Evolutionary conservation across 2,888 invertebrate species (phyloP).

Genomic region (Balanococcus diminutus): DNA sequence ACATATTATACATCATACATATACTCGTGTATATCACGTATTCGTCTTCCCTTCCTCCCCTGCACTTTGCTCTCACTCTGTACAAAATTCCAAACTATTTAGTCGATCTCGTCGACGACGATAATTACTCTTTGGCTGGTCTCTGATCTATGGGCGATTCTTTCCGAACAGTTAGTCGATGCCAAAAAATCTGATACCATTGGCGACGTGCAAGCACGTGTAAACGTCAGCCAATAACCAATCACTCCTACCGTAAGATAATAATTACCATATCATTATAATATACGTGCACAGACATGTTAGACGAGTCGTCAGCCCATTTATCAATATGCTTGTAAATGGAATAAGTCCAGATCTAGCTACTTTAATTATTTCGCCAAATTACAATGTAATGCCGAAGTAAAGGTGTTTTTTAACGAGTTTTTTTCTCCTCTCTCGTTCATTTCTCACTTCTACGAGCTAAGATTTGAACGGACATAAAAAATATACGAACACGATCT

Average conservation of each 20-base stretch:
- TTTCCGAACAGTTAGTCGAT: background rate
- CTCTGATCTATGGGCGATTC: background rate
- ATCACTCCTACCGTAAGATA: background rate
- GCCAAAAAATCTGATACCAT: slow-evolving; percentile 11
- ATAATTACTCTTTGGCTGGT: background rate
- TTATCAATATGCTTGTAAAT: background rate
- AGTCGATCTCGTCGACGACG: background rate
- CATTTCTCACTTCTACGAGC: background rate
- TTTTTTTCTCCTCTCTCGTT: background rate
- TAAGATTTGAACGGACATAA: background rate
- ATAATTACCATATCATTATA: slow-evolving; percentile 8
- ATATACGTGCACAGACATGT: background rate
- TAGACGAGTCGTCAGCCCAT: background rate
- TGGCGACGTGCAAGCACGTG: slow-evolving; percentile 34
- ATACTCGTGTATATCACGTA: background rate
- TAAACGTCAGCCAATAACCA: slow-evolving; percentile 41
- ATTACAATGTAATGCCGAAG: background rate
- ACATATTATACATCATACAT: background rate
- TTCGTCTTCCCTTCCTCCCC: background rate
- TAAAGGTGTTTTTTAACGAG: background rate
- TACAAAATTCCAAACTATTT: background rate
- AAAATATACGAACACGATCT: background rate
- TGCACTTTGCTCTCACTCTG: background rate
- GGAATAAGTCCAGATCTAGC: background rate
- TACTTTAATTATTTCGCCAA: slow-evolving; percentile 11